phyloP scores from a whole-genome alignment of 2,888 invertebrate genomes.

The Drosophila subsilvestris region DNA sequence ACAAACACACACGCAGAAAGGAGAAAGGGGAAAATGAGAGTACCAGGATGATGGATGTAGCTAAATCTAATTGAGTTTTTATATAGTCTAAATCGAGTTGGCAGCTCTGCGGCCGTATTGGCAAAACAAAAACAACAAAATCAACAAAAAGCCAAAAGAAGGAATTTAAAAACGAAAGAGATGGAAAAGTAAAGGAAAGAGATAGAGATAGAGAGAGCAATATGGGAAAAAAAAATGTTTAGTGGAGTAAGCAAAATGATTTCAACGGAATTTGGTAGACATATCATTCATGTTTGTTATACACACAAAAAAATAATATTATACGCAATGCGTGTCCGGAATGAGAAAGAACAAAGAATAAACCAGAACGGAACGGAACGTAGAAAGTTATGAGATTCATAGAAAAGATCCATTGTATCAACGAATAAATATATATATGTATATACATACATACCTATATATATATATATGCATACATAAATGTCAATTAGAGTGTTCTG shows the following conservation, averaged over 20 bases:
- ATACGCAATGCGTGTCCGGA: not conserved
- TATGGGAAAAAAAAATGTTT: not conserved
- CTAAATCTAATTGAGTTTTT: not conserved
- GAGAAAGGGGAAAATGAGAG: slow-evolving; percentile 1
- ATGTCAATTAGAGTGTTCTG: slow-evolving; percentile 59
- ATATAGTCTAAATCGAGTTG: not conserved
- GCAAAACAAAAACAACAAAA: slow-evolving; percentile 13
- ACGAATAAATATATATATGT: slow-evolving; percentile 50
- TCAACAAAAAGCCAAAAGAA: not conserved
- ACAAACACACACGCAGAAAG: slow-evolving; percentile 9
- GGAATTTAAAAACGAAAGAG: slow-evolving; percentile 5
- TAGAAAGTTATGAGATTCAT: not conserved
- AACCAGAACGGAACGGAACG: no score
- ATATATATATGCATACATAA: slow-evolving; percentile 41
- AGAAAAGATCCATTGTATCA: slow-evolving; percentile 41
- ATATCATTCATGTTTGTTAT: slow-evolving; percentile 46
- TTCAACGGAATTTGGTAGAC: slow-evolving; percentile 29
- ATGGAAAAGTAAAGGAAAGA: not conserved
- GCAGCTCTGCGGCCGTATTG: slow-evolving; percentile 4
- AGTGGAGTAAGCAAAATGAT: slow-evolving; percentile 7
- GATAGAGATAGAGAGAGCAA: not conserved
- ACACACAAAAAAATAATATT: not conserved
- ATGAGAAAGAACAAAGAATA: not conserved
- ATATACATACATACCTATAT: slow-evolving; percentile 32
- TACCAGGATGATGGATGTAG: not conserved